Percentiles rank a stretch among this genome's conserved stretches.
Conservation (phyloP, 2,888 invertebrate genomes). For the Aleiodes alternator region DNA sequence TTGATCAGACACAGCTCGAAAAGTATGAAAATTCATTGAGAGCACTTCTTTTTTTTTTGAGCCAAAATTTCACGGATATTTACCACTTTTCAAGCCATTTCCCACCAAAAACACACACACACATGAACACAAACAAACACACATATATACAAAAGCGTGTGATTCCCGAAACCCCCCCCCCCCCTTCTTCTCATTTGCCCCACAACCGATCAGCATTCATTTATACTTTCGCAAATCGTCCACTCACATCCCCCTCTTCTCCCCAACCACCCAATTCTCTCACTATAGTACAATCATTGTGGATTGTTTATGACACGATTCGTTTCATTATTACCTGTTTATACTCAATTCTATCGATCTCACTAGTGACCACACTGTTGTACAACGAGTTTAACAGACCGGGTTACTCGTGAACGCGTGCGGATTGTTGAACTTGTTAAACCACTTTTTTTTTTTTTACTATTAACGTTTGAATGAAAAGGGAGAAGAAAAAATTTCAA, state of each 20-base stretch:
- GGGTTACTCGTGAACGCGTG: slow-evolving; percentile 7
- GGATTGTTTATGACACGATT: slow-evolving; percentile 72
- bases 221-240: slow-evolving; percentile 70
- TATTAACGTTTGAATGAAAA: too few relatives aligned
- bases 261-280: slow-evolving; percentile 50
- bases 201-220: slow-evolving; percentile 68
- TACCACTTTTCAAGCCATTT: slow-evolving; percentile 57
- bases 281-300: slow-evolving; percentile 49
- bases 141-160: background rate
- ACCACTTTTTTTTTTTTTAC: slow-evolving; percentile 35
- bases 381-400: slow-evolving; percentile 46
- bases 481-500: too few relatives aligned
- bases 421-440: slow-evolving; percentile 48
- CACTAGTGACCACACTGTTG: slow-evolving; percentile 61
- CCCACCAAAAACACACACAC: slow-evolving; percentile 53
- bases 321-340: slow-evolving; percentile 74
- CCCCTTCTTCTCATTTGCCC: slow-evolving; percentile 49
- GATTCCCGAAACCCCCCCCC: slow-evolving; percentile 33
- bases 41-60: slow-evolving; percentile 8
- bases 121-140: too few relatives aligned
- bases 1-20: slow-evolving; percentile 21
- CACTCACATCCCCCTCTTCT: background rate
- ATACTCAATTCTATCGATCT: slow-evolving; percentile 69
- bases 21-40: background rate
- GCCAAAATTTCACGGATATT: slow-evolving; percentile 44